Conservation (phyloP, 2,888 invertebrate species). For the Torymus aiolomorphi region DNA sequence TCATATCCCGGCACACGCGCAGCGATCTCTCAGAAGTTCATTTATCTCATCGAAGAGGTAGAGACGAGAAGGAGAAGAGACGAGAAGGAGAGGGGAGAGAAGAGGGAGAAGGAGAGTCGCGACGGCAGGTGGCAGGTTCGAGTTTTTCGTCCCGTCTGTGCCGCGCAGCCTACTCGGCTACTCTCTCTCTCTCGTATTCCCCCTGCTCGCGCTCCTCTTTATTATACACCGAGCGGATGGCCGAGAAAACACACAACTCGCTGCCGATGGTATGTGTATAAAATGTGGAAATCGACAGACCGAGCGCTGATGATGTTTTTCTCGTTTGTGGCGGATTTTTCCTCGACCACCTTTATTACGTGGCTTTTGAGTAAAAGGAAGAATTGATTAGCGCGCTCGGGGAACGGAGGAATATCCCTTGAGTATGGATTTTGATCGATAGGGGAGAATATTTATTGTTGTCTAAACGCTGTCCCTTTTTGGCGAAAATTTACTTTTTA, state of each 20-base stretch:
- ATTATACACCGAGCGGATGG: constrained; percentile 41
- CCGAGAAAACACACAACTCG: not conserved
- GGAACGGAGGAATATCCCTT: too few species aligned
- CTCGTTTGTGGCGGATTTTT: too few species aligned
- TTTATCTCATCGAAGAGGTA: constrained; percentile 47
- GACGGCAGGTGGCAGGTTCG: constrained; percentile 55
- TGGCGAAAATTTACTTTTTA: too few species aligned
- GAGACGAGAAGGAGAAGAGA: not conserved
- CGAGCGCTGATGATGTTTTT: too few species aligned
- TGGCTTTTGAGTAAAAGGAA: too few species aligned
- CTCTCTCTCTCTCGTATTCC: constrained; percentile 12
- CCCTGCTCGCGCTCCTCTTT: constrained; percentile 33
- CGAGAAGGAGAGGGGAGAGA: constrained; percentile 22
- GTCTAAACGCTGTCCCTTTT: too few species aligned
- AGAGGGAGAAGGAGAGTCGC: constrained; percentile 3
- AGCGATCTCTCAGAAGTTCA: constrained; percentile 55
- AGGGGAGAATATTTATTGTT: too few species aligned
- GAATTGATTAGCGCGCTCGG: too few species aligned
- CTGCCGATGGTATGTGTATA: too few species aligned
- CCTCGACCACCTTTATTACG: too few species aligned
- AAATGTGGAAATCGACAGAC: too few species aligned
- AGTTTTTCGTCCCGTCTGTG: constrained; percentile 41
- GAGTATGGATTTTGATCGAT: too few species aligned
- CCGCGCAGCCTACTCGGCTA: not conserved
- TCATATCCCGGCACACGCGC: constrained; percentile 25